Conservation (phyloP, 2,888 invertebrate species). For the Tiliacea citrago region DNA sequence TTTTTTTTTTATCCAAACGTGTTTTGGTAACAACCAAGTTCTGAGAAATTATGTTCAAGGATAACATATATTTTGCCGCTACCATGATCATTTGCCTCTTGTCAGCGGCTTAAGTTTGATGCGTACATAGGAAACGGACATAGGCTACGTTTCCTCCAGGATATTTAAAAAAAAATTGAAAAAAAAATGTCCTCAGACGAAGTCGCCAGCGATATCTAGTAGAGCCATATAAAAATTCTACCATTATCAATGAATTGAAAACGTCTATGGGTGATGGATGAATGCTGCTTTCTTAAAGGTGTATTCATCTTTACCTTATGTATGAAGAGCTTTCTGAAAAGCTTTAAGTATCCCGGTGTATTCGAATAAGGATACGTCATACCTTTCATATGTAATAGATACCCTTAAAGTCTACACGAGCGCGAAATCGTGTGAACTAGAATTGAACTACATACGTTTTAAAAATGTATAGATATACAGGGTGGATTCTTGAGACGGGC, state of each 20-base stretch:
- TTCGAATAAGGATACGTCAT: constrained; percentile 17
- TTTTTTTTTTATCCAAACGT: too few species aligned
- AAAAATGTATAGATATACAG: constrained; percentile 3
- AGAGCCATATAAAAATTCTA: background rate
- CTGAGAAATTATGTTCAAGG: too few species aligned
- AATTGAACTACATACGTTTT: background rate
- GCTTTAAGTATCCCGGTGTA: constrained; percentile 25
- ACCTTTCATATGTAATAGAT: constrained; percentile 17
- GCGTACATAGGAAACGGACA: background rate
- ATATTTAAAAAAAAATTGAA: background rate
- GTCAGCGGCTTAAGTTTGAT: too few species aligned
- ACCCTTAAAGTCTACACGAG: constrained; percentile 23
- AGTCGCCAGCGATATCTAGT: background rate
- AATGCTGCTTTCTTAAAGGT: constrained; percentile 7
- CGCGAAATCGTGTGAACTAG: constrained; percentile 27
- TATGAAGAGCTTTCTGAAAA: constrained; percentile 7
- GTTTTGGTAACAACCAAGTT: too few species aligned
- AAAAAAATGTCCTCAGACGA: background rate
- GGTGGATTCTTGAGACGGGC: too few species aligned
- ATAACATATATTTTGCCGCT: too few species aligned
- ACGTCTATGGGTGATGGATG: background rate
- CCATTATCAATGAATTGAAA: constrained; percentile 4
- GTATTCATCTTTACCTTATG: background rate
- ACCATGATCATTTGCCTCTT: too few species aligned
- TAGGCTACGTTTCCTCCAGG: too few species aligned